Conservation (phyloP, 2,113 vertebrate species). For the Dinomys branickii region DNA sequence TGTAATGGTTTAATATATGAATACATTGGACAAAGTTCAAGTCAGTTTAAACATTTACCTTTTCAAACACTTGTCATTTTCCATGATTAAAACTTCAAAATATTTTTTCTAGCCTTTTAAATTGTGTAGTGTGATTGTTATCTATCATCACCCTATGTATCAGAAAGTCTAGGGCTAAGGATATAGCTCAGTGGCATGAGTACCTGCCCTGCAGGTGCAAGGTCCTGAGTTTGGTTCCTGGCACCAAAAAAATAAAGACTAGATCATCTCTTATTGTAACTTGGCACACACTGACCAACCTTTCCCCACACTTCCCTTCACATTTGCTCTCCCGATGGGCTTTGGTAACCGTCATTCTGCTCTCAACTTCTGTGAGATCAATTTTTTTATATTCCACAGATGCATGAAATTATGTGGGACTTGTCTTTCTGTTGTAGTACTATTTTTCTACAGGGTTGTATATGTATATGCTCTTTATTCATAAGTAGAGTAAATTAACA, state of each 20-base stretch:
- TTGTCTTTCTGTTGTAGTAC: neutral
- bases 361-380: neutral
- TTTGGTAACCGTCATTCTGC: too few relatives aligned
- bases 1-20: neutral
- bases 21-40: neutral
- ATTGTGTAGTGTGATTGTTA: neutral
- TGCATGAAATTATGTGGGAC: too few relatives aligned
- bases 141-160: neutral
- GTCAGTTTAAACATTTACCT: neutral
- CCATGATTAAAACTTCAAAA: neutral
- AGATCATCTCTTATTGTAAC: neutral
- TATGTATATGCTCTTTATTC: neutral
- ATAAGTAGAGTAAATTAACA: slow-evolving; percentile 17
- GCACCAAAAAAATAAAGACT: too few relatives aligned
- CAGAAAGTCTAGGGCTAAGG: neutral
- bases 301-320: neutral
- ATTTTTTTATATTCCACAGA: neutral
- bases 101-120: neutral
- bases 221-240: too few relatives aligned
- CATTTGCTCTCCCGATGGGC: neutral
- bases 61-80: neutral
- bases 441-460: neutral
- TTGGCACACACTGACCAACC: neutral
- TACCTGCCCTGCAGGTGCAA: too few relatives aligned
- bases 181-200: too few relatives aligned